Evolutionary conservation across 2,797 vertebrate species (phyloP).

Genomic region (Myotis findleyi): DNA sequence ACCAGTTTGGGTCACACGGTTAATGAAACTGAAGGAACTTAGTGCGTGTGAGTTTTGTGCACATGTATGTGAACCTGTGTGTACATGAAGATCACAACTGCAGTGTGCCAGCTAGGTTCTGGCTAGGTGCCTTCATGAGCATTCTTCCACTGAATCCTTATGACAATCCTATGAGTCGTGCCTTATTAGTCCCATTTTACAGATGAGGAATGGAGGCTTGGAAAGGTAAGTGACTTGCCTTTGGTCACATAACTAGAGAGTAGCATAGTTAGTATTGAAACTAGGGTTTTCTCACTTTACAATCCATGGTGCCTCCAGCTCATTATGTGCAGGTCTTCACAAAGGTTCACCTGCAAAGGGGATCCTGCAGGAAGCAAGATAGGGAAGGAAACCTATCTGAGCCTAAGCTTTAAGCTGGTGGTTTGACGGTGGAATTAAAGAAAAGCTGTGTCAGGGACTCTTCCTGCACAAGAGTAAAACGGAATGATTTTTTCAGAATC

Average conservation of each 20-base stretch:
- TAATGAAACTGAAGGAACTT: neutral
- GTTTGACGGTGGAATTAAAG: slow-evolving; percentile 1
- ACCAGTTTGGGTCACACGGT: neutral
- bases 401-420: neutral
- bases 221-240: neutral
- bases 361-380: neutral
- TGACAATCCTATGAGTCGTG: neutral
- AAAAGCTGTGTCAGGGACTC: neutral
- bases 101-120: neutral
- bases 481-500: neutral
- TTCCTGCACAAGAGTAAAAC: slow-evolving; percentile 2
- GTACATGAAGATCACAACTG: neutral
- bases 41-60: neutral
- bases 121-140: neutral
- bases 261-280: neutral
- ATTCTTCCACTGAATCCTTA: neutral
- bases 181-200: neutral
- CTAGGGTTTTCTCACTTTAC: neutral
- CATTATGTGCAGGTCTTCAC: neutral
- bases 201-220: neutral
- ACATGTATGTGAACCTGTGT: too few relatives aligned
- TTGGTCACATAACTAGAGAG: neutral
- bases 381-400: neutral
- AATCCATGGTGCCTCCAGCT: neutral
- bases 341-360: neutral